A percentile compares a stretch with the other conserved stretches of the same genome.
Evolutionary conservation across 2,797 vertebrate genomes (phyloP).

Genomic region (Muscicapa striata): DNA sequence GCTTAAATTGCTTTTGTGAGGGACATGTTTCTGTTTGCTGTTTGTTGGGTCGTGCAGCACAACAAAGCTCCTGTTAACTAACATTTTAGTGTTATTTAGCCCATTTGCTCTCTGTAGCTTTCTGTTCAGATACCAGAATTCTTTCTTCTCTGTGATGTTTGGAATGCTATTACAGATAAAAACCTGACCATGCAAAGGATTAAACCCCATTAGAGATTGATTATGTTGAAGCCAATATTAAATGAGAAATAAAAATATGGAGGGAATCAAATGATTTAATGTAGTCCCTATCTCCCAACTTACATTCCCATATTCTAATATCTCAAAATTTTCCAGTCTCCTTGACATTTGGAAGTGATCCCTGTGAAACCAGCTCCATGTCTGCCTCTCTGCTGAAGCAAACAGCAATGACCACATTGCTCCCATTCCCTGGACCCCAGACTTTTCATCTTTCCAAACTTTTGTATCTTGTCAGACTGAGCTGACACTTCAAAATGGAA

Average conservation of each 20-base stretch:
- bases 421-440: background rate
- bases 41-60: background rate
- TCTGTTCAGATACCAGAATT: background rate
- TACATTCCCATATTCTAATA: background rate
- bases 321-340: background rate
- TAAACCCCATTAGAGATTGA: background rate
- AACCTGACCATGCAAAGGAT: background rate
- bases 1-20: constrained; percentile 5
- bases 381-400: background rate
- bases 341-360: constrained; percentile 22
- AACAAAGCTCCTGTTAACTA: background rate
- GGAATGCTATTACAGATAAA: background rate
- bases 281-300: background rate
- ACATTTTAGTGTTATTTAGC: background rate
- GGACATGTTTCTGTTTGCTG: background rate
- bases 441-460: constrained; percentile 4
- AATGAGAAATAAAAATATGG: background rate
- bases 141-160: background rate
- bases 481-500: background rate
- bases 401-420: background rate
- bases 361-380: background rate
- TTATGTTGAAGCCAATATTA: background rate
- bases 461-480: constrained; percentile 4
- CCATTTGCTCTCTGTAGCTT: background rate
- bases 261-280: background rate